Evolutionary conservation across 1,140 invertebrate genomes (phyloP).

Genomic region (Liolophura sinensis): DNA sequence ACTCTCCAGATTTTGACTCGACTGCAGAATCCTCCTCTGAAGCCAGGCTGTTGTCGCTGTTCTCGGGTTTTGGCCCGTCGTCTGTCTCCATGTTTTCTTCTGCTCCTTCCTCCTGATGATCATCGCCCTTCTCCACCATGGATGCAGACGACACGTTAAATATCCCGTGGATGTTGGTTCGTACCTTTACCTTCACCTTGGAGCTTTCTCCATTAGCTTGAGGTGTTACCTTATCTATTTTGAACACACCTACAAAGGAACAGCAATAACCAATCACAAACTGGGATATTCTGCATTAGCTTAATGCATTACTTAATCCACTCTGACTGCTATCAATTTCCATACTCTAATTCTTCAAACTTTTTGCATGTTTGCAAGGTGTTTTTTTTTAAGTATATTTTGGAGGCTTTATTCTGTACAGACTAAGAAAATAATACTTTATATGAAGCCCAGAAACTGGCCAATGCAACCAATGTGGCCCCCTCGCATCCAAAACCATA

Average conservation of each 20-base stretch:
- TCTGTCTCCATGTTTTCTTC: slow-evolving; percentile 43
- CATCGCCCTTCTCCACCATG: slow-evolving; percentile 74
- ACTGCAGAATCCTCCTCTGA: not conserved
- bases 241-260: slow-evolving; percentile 71
- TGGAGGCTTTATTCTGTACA: too few species aligned
- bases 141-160: slow-evolving; percentile 83
- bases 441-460: too few species aligned
- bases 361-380: too few species aligned
- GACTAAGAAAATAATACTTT: too few species aligned
- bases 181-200: slow-evolving; percentile 94
- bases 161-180: slow-evolving; percentile 91
- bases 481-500: too few species aligned
- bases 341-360: too few species aligned
- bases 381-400: too few species aligned
- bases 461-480: too few species aligned
- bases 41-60: slow-evolving; percentile 1
- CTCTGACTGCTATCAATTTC: too few species aligned
- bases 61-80: slow-evolving; percentile 9
- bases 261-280: slow-evolving; percentile 2
- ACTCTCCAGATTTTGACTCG: not conserved
- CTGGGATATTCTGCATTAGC: not conserved
- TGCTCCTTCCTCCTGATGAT: slow-evolving; percentile 36
- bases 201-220: slow-evolving; percentile 82
- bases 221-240: slow-evolving; percentile 81
- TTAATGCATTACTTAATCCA: not conserved